Conservation (phyloP, 2,113 vertebrate species). For the Albula goreensis region DNA sequence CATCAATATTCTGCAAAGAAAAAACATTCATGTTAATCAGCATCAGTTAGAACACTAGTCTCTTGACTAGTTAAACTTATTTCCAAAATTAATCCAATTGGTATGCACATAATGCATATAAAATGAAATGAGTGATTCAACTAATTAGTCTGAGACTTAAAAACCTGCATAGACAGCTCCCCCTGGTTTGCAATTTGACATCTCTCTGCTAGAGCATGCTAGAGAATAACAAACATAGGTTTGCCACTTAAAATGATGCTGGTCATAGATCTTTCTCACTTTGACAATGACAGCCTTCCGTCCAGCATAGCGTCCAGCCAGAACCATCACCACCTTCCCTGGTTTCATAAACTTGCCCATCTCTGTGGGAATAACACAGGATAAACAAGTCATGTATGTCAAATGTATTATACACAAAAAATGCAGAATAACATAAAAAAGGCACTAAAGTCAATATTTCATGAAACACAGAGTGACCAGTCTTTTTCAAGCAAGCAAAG, state of each 20-base stretch:
- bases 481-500: background rate
- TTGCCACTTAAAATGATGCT: background rate
- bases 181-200: too few relatives aligned
- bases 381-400: background rate
- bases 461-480: background rate
- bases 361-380: conserved; percentile 58
- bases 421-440: too few relatives aligned
- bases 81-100: too few relatives aligned
- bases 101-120: too few relatives aligned
- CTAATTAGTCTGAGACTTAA: too few relatives aligned
- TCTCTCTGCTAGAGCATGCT: too few relatives aligned
- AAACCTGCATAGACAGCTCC: too few relatives aligned
- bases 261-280: conserved; percentile 63
- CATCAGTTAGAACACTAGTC: background rate
- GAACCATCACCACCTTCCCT: conserved; percentile 95
- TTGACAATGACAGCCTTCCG: conserved; percentile 98
- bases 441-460: too few relatives aligned
- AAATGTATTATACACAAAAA: too few relatives aligned
- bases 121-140: too few relatives aligned
- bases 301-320: conserved; percentile 93
- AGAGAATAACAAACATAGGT: background rate
- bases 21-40: background rate
- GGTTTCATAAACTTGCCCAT: conserved; percentile 99
- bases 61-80: too few relatives aligned
- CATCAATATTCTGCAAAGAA: conserved; percentile 88